phyloP scores from a whole-genome alignment of 2,797 vertebrate species.

The Phataginus tricuspis region DNA sequence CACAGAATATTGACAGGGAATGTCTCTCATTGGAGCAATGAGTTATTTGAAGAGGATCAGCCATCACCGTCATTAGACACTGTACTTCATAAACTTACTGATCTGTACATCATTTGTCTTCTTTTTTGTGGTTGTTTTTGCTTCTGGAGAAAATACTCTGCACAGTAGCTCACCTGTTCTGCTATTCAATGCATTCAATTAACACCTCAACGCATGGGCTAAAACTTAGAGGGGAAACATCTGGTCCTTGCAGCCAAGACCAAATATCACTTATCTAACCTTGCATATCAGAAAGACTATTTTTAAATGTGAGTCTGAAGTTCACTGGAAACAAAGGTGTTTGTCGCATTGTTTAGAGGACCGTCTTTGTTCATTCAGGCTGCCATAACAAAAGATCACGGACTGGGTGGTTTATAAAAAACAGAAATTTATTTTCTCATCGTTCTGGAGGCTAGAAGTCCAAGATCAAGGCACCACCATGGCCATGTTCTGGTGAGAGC shows the following conservation, averaged over 20 bases:
- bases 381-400: background rate
- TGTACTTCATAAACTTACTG: background rate
- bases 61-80: background rate
- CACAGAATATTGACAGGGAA: background rate
- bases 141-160: constrained; percentile 51
- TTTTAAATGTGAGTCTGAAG: constrained; percentile 50
- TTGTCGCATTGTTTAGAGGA: background rate
- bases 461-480: background rate
- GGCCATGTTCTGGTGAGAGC: background rate
- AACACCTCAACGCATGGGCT: background rate
- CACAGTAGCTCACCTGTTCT: constrained; percentile 54
- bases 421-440: background rate
- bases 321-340: constrained; percentile 23
- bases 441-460: background rate
- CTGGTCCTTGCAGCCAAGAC: constrained; percentile 56
- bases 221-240: constrained; percentile 60
- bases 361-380: background rate
- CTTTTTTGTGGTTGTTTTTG: constrained; percentile 28
- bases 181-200: constrained; percentile 58
- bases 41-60: background rate
- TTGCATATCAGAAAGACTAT: background rate
- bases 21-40: background rate
- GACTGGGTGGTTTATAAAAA: background rate
- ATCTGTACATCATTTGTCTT: constrained; percentile 53
- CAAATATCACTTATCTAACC: constrained; percentile 53